Base-by-base conservation (phyloP, 2,888 invertebrate species). In the Petrophora chlorosata region DNA sequence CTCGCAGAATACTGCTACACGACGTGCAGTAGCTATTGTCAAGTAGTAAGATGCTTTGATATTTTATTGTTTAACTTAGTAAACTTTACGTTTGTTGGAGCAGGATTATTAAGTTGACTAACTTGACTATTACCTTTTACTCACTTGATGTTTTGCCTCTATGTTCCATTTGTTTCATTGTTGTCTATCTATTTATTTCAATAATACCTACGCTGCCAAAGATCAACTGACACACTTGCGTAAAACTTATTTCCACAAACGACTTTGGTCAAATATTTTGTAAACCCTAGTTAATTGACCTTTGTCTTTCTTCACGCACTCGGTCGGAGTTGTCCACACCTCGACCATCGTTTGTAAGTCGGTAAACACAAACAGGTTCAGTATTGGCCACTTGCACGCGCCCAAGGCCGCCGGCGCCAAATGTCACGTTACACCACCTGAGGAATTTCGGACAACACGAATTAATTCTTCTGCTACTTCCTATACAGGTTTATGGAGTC, bases 401-500 rank as follows among this genome's bases (percentile, higher is more conserved):
- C n/a, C 36, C 33, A 45, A 45, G 45, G 45, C 38, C n/a, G 25
- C 25, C 41, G 47, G 30, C 15, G 17, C 7, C 41, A 47, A 47
- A 47, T 47, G 41, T 36, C 47, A 34, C 42, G 26, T 26, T 42
- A 42, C 19, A 32, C 41, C 36, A 30, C 23, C 19, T 10, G 42
- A 36, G 41, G 48, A 36, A 48, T 48, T 41, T 48, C 42, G 36
- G 48, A 41, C 39, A 28, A 28, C 36, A 39, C 35, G 14, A 13
- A 23, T 32, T n/a, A 12, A 28, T 16, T 12, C 32, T 29, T 36
- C 23, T 17, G 29, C 29, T 14, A 34, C 43, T 49, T 49, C 49
- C 49, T 39, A 40, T 39, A 49, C 49, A 14, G 49, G 49, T 49
- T 49, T 14, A 29, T 32, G 9, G 19, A 33, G 34, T 40, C 43